Base-by-base conservation (phyloP, 2,888 invertebrate genomes). In the Oscheius onirici region DNA sequence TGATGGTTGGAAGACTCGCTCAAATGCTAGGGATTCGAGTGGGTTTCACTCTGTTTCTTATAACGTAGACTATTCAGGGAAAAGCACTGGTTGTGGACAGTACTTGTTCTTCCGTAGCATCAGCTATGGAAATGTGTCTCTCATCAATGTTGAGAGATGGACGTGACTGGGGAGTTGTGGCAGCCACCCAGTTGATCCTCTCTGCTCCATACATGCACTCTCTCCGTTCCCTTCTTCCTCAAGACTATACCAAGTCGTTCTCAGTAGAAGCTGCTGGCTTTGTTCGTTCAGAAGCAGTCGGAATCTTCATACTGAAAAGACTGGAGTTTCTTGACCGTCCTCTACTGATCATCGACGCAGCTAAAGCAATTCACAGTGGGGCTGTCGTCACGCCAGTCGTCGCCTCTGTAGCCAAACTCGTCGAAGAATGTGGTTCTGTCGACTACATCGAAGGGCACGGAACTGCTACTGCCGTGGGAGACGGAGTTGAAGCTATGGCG, bases 401-500 rank as follows among this genome's bases (percentile, higher is more conserved):
- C 1, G 70, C 74, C 28, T 58, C 75, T 0, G 71, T 78, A 28
- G 74, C 75, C 13, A 73, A 77, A 52, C 61, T 77, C 11, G 49
- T 77, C 20, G 73, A 73, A 34, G 71, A 75, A n/a, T 55, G 69
- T 66, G 75, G 72, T 41, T 43, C 60, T 69, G 93, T 99, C 0
- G 90, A 90, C 0, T 99, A 95, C 89, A 92, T 99, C 0, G 97
- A 99, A 89, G 95, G 97, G 60, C 97, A 99, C 89, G 97, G 97
- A 60, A 97, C 97, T 20, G 97, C 97, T 69, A 86, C 85, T 3
- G 41, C 65, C 2, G 75, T 86, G 2, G 86, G 86, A 10, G 86
- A 86, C 61, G 70, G 72, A 11, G 81, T 85, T 28, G 85, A 85
- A 41, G 26, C 84, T 22, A 73, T 73, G 13, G 78, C 82, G 0